Percentiles rank a stretch among this genome's conserved stretches.
phyloP scores from a whole-genome alignment of 1,140 invertebrate genomes.

The Leguminivora glycinivorella region DNA sequence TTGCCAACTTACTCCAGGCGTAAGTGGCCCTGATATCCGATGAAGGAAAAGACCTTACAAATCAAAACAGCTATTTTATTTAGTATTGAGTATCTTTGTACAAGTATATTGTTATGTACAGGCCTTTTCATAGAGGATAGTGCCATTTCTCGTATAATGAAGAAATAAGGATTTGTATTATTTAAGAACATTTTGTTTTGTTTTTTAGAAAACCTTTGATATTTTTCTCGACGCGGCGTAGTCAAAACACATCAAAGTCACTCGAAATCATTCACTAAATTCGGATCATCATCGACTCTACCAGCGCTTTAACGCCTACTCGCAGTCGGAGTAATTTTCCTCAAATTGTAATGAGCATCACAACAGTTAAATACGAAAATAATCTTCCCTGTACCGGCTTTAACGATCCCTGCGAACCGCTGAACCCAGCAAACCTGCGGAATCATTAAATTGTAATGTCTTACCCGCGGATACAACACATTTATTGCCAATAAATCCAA shows the following conservation, averaged over 20 bases:
- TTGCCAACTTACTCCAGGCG: no score
- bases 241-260: slow-evolving; percentile 12
- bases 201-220: not conserved
- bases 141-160: no score
- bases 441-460: slow-evolving; percentile 26
- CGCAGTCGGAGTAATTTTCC: not conserved
- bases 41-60: no score
- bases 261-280: not conserved
- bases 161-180: not conserved
- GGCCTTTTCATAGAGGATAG: no score
- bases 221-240: not conserved
- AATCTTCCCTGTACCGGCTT: not conserved
- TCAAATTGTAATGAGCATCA: not conserved
- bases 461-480: slow-evolving; percentile 18
- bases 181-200: not conserved
- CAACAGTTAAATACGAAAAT: slow-evolving; percentile 13
- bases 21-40: no score
- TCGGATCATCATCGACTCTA: not conserved
- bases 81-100: no score
- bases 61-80: no score
- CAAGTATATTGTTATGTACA: no score
- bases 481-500: slow-evolving; percentile 26
- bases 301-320: slow-evolving; percentile 14
- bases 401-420: slow-evolving; percentile 20
- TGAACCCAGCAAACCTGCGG: slow-evolving; percentile 17